Evolutionary conservation across 2,888 invertebrate genomes (phyloP).

Genomic region (Hedychridium roseum): DNA sequence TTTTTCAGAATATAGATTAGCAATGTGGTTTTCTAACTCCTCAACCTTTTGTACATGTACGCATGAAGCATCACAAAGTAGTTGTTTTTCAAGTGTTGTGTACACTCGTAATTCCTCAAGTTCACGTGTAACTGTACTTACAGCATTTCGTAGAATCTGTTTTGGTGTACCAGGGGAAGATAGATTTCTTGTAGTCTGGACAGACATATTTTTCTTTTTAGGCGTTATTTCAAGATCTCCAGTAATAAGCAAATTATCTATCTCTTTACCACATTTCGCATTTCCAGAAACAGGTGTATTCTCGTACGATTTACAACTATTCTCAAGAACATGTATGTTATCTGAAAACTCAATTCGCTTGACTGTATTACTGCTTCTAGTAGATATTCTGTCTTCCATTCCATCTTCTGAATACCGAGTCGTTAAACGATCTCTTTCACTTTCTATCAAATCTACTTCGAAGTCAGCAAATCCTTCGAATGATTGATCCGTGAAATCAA

Average conservation of each 20-base stretch:
- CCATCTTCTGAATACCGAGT: background rate
- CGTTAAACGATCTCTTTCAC: conserved; percentile 37
- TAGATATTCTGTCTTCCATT: too few species aligned
- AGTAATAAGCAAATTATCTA: too few species aligned
- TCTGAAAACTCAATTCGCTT: conserved; percentile 30
- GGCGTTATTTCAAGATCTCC: conserved; percentile 49
- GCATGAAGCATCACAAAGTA: conserved; percentile 26
- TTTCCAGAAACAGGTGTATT: background rate
- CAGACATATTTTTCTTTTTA: conserved; percentile 18
- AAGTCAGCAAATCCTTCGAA: conserved; percentile 57
- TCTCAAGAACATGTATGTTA: conserved; percentile 2
- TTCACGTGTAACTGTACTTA: conserved; percentile 66
- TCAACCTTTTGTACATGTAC: conserved; percentile 1
- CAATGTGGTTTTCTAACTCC: conserved; percentile 15
- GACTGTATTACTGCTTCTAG: too few species aligned
- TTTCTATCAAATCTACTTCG: conserved; percentile 58
- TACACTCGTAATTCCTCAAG: conserved; percentile 68
- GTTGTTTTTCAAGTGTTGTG: conserved; percentile 70
- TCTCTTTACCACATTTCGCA: too few species aligned
- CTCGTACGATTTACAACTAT: background rate
- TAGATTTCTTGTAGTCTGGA: conserved; percentile 16
- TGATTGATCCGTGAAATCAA: conserved; percentile 32
- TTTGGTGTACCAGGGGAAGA: conserved; percentile 53
- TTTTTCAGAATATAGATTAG: conserved; percentile 18
- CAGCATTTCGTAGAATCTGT: conserved; percentile 55